Evolutionary conservation across 2,797 vertebrate genomes (phyloP), one percentile per base, ranked within the genome.

Genomic region (Monodelphis domestica): DNA sequence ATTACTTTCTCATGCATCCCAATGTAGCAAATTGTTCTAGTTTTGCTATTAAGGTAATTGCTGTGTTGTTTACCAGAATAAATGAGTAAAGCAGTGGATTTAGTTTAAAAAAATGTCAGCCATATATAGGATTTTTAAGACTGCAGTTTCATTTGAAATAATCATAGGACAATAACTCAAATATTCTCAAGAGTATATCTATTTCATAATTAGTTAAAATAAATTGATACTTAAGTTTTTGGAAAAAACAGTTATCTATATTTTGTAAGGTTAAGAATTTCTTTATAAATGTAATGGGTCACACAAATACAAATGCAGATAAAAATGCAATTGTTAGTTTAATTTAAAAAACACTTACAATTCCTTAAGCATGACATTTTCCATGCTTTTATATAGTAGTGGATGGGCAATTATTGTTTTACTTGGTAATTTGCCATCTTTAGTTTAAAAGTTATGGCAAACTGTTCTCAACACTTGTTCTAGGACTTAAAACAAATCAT

Each of bases 231-330:
- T 90, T 92, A 88, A 93, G 45, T 94, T 94, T 94, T 96, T 88
- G 94, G 56, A 91, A 56, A 96, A 93, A 87, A 88, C 90, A 78
- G 54, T 92, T 29, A 92, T 91, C 55, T 95, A 87, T 91, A 95
- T 14, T 78, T 93, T 50, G 90, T 94, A 55, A 96, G 54, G 54
- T 70, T 55, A 92, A 94, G 56, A 88, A 93, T 90, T 94, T 94
- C 57, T 89, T 91, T 17, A 54, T 30, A 95, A 88, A 91, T 93
- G 52, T 94, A 96, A 93, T 94, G 92, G 57, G 91, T 95, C 89
- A 90, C 57, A 93, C 90, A 94, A 97, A 95, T 12, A 90, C n/a
- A n/a, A 96, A 89, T 96, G 88, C 88, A 84, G 57, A 94, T 93
- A 54, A 56, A 90, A 88, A 95, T 11, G 14, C 30, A 50, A 88